These are phyloP conservation scores for Lithophane semibrunnea DNA, from an alignment of 2,888 invertebrate species.

Conservation along the genomic window DNA sequence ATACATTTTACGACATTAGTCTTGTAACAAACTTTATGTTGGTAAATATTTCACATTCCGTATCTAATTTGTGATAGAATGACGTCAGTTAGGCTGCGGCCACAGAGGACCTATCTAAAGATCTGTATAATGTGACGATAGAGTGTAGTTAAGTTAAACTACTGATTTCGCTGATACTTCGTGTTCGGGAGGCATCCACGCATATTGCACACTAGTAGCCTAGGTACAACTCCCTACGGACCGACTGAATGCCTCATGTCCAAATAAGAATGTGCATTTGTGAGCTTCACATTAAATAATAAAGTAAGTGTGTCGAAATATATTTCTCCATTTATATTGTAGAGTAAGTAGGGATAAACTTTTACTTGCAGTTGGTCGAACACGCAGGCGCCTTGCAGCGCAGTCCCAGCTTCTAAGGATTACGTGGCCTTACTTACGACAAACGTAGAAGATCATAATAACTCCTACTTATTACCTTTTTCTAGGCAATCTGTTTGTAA, in stretches of 20 bases:
- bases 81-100: slow-evolving; percentile 7
- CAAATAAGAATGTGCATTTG: neutral
- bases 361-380: neutral
- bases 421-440: neutral
- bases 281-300: neutral
- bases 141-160: too few relatives aligned
- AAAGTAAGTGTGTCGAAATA: too few relatives aligned
- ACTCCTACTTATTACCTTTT: neutral
- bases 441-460: neutral
- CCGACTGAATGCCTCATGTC: neutral
- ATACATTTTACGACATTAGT: slow-evolving; percentile 18
- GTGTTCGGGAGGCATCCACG: neutral
- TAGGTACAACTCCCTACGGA: neutral
- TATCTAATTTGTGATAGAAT: slow-evolving; percentile 24
- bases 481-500: neutral
- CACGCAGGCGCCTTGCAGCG: neutral
- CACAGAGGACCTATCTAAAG: neutral
- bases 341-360: neutral
- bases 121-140: neutral
- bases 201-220: neutral
- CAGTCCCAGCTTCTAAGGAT: neutral
- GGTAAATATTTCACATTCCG: slow-evolving; percentile 46
- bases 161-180: neutral
- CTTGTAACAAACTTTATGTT: slow-evolving; percentile 17
- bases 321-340: neutral